These are phyloP conservation scores for Hirtodrosophila alboralis DNA, from an alignment of 2,888 invertebrate genomes.

Conservation along the genomic window DNA sequence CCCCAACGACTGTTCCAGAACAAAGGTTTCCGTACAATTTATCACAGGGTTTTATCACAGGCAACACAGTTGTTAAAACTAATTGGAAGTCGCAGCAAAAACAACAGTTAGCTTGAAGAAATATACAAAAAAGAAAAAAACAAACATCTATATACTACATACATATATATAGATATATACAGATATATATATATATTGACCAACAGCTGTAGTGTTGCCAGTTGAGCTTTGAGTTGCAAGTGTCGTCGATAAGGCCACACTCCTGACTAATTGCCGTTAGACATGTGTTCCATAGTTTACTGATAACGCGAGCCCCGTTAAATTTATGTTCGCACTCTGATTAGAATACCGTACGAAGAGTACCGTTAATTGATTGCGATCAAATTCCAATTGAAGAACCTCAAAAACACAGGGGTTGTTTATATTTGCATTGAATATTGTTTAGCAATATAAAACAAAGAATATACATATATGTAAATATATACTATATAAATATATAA, in stretches of 20 bases:
- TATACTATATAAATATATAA: too few species aligned
- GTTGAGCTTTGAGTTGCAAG: slow-evolving; percentile 28
- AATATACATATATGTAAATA: too few species aligned
- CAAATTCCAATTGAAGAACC: slow-evolving; percentile 62
- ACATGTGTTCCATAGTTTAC: slow-evolving; percentile 52
- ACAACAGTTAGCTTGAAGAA: slow-evolving; percentile 1
- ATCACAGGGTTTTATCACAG: slow-evolving; percentile 56
- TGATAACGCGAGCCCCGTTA: slow-evolving; percentile 51
- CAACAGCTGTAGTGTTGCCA: slow-evolving; percentile 28
- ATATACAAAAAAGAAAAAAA: background rate
- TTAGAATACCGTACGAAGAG: slow-evolving; percentile 40
- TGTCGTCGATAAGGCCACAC: slow-evolving; percentile 34
- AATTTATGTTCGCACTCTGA: slow-evolving; percentile 25
- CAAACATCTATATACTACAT: background rate
- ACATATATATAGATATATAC: too few species aligned
- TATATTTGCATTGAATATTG: slow-evolving; percentile 11
- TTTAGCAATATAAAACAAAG: too few species aligned
- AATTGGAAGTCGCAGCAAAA: slow-evolving; percentile 28
- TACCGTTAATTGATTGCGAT: slow-evolving; percentile 55
- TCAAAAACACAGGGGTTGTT: slow-evolving; percentile 27
- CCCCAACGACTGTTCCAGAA: slow-evolving; percentile 17
- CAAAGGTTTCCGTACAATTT: slow-evolving; percentile 47
- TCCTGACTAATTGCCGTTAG: slow-evolving; percentile 60
- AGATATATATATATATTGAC: background rate
- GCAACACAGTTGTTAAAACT: slow-evolving; percentile 51